Base-by-base conservation (phyloP, 2,888 invertebrate species). In the Apamea sordens region DNA sequence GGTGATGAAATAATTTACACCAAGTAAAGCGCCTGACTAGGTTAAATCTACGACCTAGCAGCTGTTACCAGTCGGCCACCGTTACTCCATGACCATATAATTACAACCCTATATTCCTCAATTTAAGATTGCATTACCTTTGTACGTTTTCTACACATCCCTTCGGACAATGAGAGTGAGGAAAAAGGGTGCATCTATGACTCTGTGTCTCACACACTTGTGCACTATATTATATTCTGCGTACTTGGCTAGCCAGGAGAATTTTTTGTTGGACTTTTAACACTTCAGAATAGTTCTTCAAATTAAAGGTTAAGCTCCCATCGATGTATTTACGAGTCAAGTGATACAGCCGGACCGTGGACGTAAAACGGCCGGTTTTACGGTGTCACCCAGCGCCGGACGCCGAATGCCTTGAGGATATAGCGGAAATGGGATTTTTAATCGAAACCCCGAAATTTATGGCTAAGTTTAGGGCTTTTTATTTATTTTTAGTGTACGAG, bases 281-380 rank as follows among this genome's bases (percentile, higher is more conserved):
- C 6, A n/a, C 11, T 50, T 68, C 81, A 13, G 91, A 92, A 91
- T 92, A 91, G 72, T 85, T 53, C 82, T 69, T 21, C 77, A 80
- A 82, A 84, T 88, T 68, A 86, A 89, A 87, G 80, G 87, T 89
- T 91, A 89, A 89, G 90, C 77, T 59, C 4, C 79, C 77, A 90
- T 92, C 88, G 86, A 89, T 72, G 82, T 91, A 90, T 92, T 92
- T 92, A 92, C 89, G 92, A 92, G 85, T 82, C 73, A 78, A 79
- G 85, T 91, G 90, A 92, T 87, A 88, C 87, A 88, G 82, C 84
- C 80, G 76, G 82, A 82, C 76, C 77, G 84, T 70, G 83, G 63
- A 74, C 85, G 74, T 87, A 84, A 88, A 88, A 84, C 73, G 53
- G 72, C 63, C 68, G 67, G 79, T 84, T 91, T 91, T 90, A 90